phyloP scores from a whole-genome alignment of 2,797 vertebrate genomes.

The Microhierax caerulescens region DNA sequence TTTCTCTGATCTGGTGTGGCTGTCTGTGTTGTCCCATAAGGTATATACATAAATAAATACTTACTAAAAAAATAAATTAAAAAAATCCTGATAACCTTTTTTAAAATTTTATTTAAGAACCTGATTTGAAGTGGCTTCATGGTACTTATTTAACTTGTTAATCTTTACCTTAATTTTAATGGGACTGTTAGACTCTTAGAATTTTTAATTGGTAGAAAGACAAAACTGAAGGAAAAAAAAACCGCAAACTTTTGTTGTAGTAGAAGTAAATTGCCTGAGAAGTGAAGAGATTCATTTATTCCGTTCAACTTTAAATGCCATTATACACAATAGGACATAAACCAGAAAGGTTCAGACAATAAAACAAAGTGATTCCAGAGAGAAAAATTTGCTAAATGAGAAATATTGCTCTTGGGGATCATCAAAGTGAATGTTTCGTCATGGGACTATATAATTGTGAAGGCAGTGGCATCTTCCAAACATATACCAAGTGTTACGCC shows the following conservation, averaged over 20 bases:
- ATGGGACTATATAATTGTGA: not conserved
- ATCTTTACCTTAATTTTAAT: not conserved
- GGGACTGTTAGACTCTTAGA: not conserved
- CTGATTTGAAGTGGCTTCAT: not conserved
- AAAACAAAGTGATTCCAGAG: not conserved
- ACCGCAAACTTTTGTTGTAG: not conserved
- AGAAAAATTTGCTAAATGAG: not conserved
- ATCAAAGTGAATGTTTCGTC: not conserved
- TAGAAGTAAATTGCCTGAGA: not conserved
- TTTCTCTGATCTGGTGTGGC: not conserved
- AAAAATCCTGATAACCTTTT: not conserved
- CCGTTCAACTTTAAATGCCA: not conserved
- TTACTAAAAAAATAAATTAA: not conserved
- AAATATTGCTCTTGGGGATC: not conserved
- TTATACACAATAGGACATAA: not conserved
- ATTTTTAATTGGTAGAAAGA: not conserved
- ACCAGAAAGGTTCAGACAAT: not conserved
- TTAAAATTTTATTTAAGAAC: not conserved
- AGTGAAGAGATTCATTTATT: not conserved
- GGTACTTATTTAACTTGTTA: not conserved
- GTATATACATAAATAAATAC: not conserved
- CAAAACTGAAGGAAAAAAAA: not conserved
- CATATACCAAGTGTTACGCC: not conserved
- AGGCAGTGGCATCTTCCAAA: not conserved
- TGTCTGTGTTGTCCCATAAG: not conserved